Percentiles rank a stretch among this genome's conserved stretches.
Conservation (phyloP, 2,113 vertebrate species). For the Embiotoca jacksoni region DNA sequence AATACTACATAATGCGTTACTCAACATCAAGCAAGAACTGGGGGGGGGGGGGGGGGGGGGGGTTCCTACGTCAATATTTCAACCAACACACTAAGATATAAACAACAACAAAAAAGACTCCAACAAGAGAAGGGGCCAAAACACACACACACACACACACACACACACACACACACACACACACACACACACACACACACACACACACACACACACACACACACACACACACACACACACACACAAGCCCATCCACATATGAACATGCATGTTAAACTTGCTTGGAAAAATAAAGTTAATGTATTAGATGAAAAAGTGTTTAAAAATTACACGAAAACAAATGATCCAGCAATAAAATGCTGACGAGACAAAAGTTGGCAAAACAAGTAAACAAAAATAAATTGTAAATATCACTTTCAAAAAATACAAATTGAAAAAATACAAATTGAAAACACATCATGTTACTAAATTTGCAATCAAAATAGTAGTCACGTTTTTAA, state of each 20-base stretch:
- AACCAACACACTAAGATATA: not conserved
- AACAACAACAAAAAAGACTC: not conserved
- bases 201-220: not conserved
- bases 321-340: no score
- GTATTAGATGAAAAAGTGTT: not conserved
- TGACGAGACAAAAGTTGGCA: not conserved
- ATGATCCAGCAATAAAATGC: not conserved
- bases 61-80: not conserved
- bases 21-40: not conserved
- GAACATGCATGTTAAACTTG: not conserved
- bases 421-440: not conserved
- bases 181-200: not conserved
- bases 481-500: not conserved
- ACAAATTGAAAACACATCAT: not conserved
- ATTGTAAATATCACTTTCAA: not conserved
- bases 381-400: not conserved
- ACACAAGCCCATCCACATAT: not conserved
- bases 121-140: not conserved
- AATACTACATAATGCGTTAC: not conserved
- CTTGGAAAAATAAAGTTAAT: not conserved
- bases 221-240: not conserved
- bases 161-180: rapidly evolving
- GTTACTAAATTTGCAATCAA: not conserved
- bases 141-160: not conserved
- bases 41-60: no score